Evolutionary conservation across 2,888 invertebrate species (phyloP).

Genomic region (Oligia strigilis): DNA sequence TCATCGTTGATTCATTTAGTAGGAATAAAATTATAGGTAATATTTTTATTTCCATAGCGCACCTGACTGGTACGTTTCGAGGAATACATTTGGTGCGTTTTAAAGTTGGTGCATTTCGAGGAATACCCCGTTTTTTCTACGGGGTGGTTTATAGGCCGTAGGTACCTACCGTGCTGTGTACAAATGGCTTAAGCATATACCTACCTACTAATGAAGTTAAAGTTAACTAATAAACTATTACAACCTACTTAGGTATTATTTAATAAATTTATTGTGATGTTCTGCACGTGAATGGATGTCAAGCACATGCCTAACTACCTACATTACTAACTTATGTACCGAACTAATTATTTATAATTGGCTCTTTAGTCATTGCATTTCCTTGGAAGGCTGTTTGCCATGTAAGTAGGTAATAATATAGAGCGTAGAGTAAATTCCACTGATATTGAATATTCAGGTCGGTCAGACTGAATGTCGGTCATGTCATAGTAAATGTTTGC

Average conservation of each 20-base stretch:
- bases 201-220: not conserved
- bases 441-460: not conserved
- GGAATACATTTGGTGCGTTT: too few relatives aligned
- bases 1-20: too few relatives aligned
- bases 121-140: too few relatives aligned
- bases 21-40: too few relatives aligned
- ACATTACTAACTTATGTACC: not conserved
- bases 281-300: not conserved
- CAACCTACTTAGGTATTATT: not conserved
- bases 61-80: too few relatives aligned
- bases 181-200: too few relatives aligned
- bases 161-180: too few relatives aligned
- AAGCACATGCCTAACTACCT: not conserved
- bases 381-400: not conserved
- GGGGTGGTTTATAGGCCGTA: too few relatives aligned
- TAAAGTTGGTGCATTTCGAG: too few relatives aligned
- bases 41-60: too few relatives aligned
- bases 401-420: too few relatives aligned
- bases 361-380: not conserved
- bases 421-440: slow-evolving; percentile 7
- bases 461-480: slow-evolving; percentile 26
- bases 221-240: not conserved
- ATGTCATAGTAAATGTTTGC: not conserved
- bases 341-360: slow-evolving; percentile 12
- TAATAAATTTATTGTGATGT: not conserved